phyloP scores from a whole-genome alignment of 2,797 vertebrate genomes.

The Balearica regulorum region DNA sequence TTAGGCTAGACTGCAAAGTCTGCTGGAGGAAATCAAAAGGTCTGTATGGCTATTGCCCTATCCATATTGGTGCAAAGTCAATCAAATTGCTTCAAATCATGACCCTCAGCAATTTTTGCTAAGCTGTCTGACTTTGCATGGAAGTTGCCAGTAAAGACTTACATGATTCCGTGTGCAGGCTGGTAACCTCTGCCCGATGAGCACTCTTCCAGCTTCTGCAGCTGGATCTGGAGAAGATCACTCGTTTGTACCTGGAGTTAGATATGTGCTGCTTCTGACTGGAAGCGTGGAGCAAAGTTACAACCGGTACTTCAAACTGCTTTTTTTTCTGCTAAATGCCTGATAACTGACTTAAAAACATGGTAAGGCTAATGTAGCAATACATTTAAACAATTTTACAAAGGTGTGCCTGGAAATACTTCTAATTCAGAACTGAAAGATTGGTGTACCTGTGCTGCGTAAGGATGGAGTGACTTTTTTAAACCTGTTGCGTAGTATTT shows the following conservation, averaged over 20 bases:
- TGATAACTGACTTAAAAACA: neutral
- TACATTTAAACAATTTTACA: neutral
- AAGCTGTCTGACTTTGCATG: neutral
- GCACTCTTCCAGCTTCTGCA: neutral
- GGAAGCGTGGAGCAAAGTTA: neutral
- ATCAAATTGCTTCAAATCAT: neutral
- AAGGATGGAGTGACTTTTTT: neutral
- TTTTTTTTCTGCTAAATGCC: neutral
- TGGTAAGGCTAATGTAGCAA: neutral
- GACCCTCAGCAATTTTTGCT: too few relatives aligned
- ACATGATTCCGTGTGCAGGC: fast-evolving
- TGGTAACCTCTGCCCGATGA: neutral
- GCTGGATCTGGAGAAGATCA: neutral
- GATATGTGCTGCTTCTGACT: neutral
- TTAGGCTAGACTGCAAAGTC: neutral
- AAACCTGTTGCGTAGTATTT: slow-evolving; percentile 21
- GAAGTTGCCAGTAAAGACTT: neutral
- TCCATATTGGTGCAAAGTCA: neutral
- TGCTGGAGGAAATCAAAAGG: neutral
- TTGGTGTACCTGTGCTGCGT: neutral
- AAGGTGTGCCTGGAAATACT: neutral
- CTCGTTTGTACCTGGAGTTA: neutral
- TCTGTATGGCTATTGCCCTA: neutral
- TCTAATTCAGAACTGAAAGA: neutral
- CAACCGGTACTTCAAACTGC: neutral